Evolutionary conservation across 2,888 invertebrate species (phyloP).

Genomic region (Heliconius charithonia): DNA sequence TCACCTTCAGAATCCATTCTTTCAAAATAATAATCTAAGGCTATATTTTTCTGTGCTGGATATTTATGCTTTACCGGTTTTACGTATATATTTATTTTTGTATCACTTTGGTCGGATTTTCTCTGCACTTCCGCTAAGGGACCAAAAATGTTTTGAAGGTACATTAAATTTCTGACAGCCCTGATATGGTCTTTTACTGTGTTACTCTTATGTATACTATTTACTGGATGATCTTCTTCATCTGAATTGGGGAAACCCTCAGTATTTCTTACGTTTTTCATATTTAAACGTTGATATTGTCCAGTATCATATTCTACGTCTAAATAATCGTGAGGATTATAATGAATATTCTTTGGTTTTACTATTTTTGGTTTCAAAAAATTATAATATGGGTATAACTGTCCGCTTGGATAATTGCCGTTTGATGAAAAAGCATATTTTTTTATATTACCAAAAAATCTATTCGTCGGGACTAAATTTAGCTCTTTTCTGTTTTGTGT

Average conservation of each 20-base stretch:
- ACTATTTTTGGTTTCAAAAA: conserved; percentile 33
- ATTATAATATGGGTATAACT: background rate
- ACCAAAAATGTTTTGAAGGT: conserved; percentile 50
- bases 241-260: conserved; percentile 38
- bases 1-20: conserved; percentile 33
- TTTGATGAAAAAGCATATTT: background rate
- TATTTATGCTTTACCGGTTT: background rate
- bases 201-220: conserved; percentile 44
- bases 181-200: conserved; percentile 53
- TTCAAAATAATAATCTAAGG: conserved; percentile 55
- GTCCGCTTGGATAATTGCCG: conserved; percentile 4
- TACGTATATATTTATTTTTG: conserved; percentile 13
- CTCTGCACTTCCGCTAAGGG: conserved; percentile 27
- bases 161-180: conserved; percentile 55
- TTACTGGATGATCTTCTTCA: conserved; percentile 46
- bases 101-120: background rate
- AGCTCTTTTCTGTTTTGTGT: background rate
- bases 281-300: conserved; percentile 48
- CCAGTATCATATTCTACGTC: conserved; percentile 55
- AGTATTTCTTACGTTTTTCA: conserved; percentile 14
- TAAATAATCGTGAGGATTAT: conserved; percentile 56
- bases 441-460: conserved; percentile 28
- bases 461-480: background rate
- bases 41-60: conserved; percentile 40
- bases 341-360: conserved; percentile 42